Evolutionary conservation across 2,113 vertebrate species (phyloP).

Genomic region (Actenoides hombroni): DNA sequence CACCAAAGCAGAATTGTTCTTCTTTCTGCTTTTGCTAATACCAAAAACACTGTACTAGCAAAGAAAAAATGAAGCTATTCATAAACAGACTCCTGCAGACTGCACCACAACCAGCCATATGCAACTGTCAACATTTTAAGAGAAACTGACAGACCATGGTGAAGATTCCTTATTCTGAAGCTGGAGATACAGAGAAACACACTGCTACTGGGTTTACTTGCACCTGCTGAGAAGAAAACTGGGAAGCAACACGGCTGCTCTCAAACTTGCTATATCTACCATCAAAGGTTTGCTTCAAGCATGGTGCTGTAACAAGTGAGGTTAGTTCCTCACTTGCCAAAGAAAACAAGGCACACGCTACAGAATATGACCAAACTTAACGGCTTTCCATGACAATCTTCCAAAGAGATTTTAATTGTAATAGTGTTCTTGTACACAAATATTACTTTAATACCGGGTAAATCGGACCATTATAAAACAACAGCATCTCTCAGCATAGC

Average conservation of each 20-base stretch:
- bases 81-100: background rate
- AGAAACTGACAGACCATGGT: rapidly evolving
- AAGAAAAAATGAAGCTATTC: background rate
- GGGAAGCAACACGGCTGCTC: background rate
- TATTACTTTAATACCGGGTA: background rate
- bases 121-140: background rate
- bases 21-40: background rate
- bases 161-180: background rate
- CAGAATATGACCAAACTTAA: background rate
- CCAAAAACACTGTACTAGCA: background rate
- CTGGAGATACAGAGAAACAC: background rate
- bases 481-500: background rate
- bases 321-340: background rate
- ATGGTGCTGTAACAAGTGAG: background rate
- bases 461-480: background rate
- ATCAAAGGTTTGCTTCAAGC: background rate
- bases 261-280: background rate
- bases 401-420: background rate
- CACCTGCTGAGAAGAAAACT: background rate
- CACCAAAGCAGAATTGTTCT: background rate
- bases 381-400: rapidly evolving
- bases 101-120: background rate
- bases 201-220: background rate
- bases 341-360: rapidly evolving
- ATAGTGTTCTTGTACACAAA: background rate